Conservation (phyloP, 2,797 vertebrate species). For the Phoebastria nigripes region DNA sequence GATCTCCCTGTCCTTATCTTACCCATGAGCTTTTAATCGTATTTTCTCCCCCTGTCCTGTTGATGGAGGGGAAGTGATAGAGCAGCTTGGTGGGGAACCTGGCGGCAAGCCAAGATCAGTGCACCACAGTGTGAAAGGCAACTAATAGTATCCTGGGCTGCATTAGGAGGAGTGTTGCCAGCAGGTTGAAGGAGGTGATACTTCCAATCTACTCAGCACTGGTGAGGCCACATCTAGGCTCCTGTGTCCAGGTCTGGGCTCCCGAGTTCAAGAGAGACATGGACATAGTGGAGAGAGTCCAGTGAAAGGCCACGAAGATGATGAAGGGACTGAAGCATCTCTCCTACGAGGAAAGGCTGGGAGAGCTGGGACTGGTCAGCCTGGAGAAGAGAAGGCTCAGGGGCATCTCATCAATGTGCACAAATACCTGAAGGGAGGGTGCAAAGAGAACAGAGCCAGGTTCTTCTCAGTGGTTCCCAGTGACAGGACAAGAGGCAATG, state of each 20-base stretch:
- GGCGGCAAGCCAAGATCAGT: not conserved
- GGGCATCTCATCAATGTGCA: not conserved
- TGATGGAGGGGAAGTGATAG: not conserved
- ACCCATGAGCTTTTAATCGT: not conserved
- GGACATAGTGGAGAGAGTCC: not conserved
- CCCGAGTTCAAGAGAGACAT: not conserved
- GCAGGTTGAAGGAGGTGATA: not conserved
- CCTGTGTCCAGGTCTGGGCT: not conserved
- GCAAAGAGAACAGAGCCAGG: not conserved
- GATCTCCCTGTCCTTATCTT: not conserved
- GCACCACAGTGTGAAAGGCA: not conserved
- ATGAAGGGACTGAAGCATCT: not conserved
- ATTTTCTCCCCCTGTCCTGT: not conserved
- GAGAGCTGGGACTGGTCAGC: not conserved
- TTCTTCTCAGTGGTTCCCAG: not conserved
- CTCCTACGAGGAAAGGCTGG: not conserved
- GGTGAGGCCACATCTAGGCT: not conserved
- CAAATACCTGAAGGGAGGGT: not conserved
- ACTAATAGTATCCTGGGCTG: not conserved
- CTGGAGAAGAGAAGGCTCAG: not conserved
- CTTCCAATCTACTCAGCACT: not conserved
- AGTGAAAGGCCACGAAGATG: not conserved
- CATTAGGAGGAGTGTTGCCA: not conserved
- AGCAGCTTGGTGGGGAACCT: no score
- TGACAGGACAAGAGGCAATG: not conserved